Evolutionary conservation across 2,888 invertebrate species (phyloP).

Genomic region (Cantharis flavilabris): DNA sequence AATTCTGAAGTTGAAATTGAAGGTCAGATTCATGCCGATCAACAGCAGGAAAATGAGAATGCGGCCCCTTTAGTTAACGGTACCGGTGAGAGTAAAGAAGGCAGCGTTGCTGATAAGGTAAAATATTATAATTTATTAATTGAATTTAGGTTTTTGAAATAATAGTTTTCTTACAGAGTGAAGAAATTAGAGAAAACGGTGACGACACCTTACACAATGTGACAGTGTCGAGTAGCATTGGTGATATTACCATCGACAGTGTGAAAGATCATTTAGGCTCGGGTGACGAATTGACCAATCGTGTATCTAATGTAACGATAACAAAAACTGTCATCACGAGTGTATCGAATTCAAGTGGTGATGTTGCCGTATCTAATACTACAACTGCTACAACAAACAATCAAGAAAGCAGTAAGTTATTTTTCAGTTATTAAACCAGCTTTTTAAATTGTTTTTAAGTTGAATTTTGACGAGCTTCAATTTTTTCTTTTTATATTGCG

Average conservation of each 20-base stretch:
- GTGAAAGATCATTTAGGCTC: constrained; percentile 81
- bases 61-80: constrained; percentile 55
- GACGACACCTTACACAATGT: constrained; percentile 56
- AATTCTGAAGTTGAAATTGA: constrained; percentile 45
- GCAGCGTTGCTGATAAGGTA: constrained; percentile 52
- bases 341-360: constrained; percentile 55
- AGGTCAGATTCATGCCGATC: constrained; percentile 41
- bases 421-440: constrained; percentile 14
- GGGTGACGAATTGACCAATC: constrained; percentile 51
- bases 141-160: neutral
- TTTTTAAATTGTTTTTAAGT: constrained; percentile 19
- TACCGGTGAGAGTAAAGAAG: constrained; percentile 57
- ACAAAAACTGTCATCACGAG: constrained; percentile 66
- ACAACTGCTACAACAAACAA: constrained; percentile 45
- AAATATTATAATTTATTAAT: constrained; percentile 9
- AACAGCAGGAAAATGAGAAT: constrained; percentile 43
- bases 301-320: constrained; percentile 55
- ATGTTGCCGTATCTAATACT: constrained; percentile 54
- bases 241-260: constrained; percentile 93
- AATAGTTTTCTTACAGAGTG: constrained; percentile 42
- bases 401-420: constrained; percentile 58
- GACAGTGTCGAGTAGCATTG: constrained; percentile 67
- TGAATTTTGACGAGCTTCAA: constrained; percentile 37
- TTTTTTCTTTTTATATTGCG: constrained; percentile 48
- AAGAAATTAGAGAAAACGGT: constrained; percentile 57